Percentiles rank a stretch among this genome's conserved stretches.
Evolutionary conservation across 2,888 invertebrate species (phyloP).

Genomic region (Sericinus montela): DNA sequence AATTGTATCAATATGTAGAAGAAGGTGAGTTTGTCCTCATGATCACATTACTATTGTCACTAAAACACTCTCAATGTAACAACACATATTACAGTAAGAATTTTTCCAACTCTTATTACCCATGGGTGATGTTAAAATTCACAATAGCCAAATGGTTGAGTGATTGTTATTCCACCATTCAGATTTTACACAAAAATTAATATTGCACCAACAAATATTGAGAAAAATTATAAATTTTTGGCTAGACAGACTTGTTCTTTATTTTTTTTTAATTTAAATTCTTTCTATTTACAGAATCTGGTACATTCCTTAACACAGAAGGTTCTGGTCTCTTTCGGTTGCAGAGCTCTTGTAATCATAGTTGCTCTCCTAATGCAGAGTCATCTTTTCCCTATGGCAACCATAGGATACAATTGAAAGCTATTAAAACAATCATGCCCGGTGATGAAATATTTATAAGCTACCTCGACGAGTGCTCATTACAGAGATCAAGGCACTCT

Average conservation of each 20-base stretch:
- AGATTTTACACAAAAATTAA: no score
- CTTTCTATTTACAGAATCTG: constrained; percentile 76
- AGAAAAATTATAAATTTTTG: no score
- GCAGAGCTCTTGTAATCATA: constrained; percentile 96
- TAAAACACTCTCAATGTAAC: no score
- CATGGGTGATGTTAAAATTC: no score
- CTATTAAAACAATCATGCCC: constrained; percentile 83
- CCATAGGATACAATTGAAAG: constrained; percentile 85
- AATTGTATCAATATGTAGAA: constrained; percentile 89
- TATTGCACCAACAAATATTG: no score
- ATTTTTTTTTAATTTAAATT: no score
- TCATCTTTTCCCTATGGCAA: constrained; percentile 91
- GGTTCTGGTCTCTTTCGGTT: constrained; percentile 92
- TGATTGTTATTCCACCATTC: no score
- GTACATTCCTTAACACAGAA: constrained; percentile 93
- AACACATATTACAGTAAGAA: no score
- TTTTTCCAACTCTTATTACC: no score
- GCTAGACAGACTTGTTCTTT: no score
- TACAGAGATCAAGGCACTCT: constrained; percentile 90
- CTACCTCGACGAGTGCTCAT: constrained; percentile 92
- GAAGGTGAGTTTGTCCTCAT: constrained; percentile 85
- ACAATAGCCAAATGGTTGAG: no score
- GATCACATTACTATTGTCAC: no score
- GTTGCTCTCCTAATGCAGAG: constrained; percentile 93
- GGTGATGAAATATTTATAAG: constrained; percentile 95